Conservation (phyloP, 2,797 vertebrate species). For the Thaleichthys pacificus region DNA sequence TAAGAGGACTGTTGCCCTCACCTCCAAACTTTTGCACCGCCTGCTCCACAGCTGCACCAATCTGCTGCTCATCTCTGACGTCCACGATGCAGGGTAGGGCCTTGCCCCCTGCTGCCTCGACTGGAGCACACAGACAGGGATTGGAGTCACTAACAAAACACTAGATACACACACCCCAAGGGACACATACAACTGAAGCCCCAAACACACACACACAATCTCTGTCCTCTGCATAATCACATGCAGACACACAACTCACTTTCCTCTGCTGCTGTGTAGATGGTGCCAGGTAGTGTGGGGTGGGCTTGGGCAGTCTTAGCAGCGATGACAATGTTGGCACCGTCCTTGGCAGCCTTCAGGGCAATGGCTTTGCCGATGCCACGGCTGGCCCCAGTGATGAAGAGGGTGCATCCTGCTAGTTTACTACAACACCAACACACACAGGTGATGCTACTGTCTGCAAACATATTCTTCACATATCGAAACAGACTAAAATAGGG, state of each 20-base stretch:
- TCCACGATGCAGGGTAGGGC: constrained; percentile 91
- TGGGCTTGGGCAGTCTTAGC: constrained; percentile 89
- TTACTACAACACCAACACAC: constrained; percentile 73
- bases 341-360: constrained; percentile 92
- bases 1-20: constrained; percentile 42
- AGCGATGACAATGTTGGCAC: constrained; percentile 92
- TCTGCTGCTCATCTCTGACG: constrained; percentile 89
- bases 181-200: too few relatives aligned
- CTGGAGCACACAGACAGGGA: constrained; percentile 58
- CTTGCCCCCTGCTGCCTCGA: constrained; percentile 89
- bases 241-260: constrained; percentile 71
- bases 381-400: constrained; percentile 93
- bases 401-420: constrained; percentile 88
- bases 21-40: constrained; percentile 92
- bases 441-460: too few relatives aligned
- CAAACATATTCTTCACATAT: neutral
- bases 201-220: too few relatives aligned
- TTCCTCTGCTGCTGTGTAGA: constrained; percentile 91
- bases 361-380: constrained; percentile 97
- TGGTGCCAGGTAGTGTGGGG: constrained; percentile 90
- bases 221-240: neutral
- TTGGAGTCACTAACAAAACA: neutral
- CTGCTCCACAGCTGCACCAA: constrained; percentile 81
- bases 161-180: neutral
- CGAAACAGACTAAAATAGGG: neutral